Conservation (phyloP, 2,797 vertebrate genomes). For the Takifugu rubripes region DNA sequence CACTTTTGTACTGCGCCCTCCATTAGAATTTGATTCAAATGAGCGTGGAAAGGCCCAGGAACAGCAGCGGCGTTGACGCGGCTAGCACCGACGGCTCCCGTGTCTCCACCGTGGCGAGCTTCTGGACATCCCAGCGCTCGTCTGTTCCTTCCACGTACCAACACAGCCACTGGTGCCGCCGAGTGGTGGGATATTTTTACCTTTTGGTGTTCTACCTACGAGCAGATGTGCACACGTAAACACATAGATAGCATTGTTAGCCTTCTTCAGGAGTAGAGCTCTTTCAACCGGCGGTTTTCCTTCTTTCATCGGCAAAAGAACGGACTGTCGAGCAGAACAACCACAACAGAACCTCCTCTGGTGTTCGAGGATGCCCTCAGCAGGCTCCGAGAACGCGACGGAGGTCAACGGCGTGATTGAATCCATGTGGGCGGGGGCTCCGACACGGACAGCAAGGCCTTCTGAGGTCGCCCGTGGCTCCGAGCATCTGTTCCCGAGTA, state of each 20-base stretch:
- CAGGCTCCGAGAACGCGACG: conserved; percentile 26
- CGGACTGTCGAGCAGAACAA: too few species aligned
- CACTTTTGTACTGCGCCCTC: conserved; percentile 48
- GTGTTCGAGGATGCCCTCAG: conserved; percentile 36
- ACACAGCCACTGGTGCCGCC: conserved; percentile 3
- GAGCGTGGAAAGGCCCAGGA: conserved; percentile 71
- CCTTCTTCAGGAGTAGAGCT: too few species aligned
- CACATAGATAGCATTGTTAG: too few species aligned
- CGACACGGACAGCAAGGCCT: conserved; percentile 47
- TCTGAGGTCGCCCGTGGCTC: conserved; percentile 42
- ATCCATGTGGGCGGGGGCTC: conserved; percentile 40
- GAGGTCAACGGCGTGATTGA: conserved; percentile 62
- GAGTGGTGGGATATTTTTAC: too few species aligned
- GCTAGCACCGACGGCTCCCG: conserved; percentile 37
- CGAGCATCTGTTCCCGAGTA: conserved; percentile 54
- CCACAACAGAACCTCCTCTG: conserved; percentile 2
- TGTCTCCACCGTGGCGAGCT: conserved; percentile 35
- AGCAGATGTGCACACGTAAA: too few species aligned
- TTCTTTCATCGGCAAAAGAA: too few species aligned
- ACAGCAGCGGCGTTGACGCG: conserved; percentile 54
- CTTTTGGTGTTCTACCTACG: too few species aligned
- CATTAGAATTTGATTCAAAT: conserved; percentile 79
- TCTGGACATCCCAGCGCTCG: conserved; percentile 26
- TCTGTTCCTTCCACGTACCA: conserved; percentile 15
- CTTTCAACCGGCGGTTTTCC: too few species aligned